These are phyloP conservation scores for Emmelina monodactyla DNA, from an alignment of 2,888 invertebrate genomes.

Conservation along the genomic window DNA sequence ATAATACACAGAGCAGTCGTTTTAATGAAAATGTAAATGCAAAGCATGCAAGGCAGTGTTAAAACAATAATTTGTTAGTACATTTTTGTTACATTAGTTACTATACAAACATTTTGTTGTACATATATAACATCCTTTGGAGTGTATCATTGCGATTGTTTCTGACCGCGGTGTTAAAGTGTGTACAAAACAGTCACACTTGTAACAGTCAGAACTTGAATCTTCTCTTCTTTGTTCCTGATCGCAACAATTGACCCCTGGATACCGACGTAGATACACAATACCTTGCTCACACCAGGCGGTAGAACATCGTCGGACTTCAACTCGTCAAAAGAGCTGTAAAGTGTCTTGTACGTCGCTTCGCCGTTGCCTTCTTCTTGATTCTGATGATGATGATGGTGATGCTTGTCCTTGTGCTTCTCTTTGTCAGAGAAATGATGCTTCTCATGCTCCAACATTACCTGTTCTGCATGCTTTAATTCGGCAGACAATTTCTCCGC, in stretches of 20 bases:
- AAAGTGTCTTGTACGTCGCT: slow-evolving; percentile 53
- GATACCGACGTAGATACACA: slow-evolving; percentile 26
- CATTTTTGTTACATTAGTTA: not conserved
- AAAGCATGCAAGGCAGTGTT: not conserved
- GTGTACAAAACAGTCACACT: too few species aligned
- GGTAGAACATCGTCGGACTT: slow-evolving; percentile 47
- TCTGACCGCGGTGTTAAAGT: too few species aligned
- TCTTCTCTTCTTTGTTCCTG: too few species aligned
- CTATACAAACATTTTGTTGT: not conserved
- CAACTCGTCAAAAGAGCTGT: slow-evolving; percentile 51
- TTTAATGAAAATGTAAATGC: not conserved
- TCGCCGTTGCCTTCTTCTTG: slow-evolving; percentile 20
- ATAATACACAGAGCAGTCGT: too few species aligned
- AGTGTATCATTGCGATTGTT: not conserved
- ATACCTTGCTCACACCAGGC: slow-evolving; percentile 50
- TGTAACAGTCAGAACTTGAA: too few species aligned
- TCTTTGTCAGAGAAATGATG: slow-evolving; percentile 46
- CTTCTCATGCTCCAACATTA: slow-evolving; percentile 61
- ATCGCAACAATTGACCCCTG: slow-evolving; percentile 18
- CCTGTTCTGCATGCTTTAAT: slow-evolving; percentile 61
- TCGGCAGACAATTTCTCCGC: slow-evolving; percentile 60
- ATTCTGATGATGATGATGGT: slow-evolving; percentile 33
- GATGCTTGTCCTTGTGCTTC: slow-evolving; percentile 27
- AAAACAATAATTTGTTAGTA: not conserved
- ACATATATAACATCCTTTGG: not conserved